Base-by-base conservation (phyloP, 2,113 vertebrate genomes). In the Ailurus styani region DNA sequence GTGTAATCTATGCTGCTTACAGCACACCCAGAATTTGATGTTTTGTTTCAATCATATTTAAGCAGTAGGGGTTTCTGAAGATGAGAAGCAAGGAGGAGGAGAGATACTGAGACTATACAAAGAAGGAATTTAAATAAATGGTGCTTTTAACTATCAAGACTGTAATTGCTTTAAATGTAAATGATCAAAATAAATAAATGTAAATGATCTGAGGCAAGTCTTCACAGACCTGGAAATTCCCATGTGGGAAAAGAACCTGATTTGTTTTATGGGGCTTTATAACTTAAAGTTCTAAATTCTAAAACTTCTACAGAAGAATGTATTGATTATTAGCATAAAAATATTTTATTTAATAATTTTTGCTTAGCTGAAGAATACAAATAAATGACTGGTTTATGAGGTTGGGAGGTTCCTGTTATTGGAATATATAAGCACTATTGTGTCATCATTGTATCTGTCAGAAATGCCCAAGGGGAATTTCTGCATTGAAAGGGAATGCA, bases 221-320 rank as follows among this genome's bases (percentile, higher is more conserved):
- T 93, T 96, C 42, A 73, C 29, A 88, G 27, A 75, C 34, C 78
- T 60, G 55, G 23, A 87, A 93, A 12, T 3, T 40, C 9, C 47
- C 2, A 88, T n/a, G 29, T 50, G 23, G 18, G 18, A 60, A 79
- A 82, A 34, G 15, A 5, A 13, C 25, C 18, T 37, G 11, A 60
- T 31, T 45, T 95, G 21, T n/a, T 92, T 78, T 25, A 42, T 0
- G 57, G 47, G 25, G 13, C 11, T 93, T 66, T 77, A 27, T 3
- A 78, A 78, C 8, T 47, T 93, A 81, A n/a, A 70, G n/a, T 81
- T 90, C 64, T 87, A 52, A 92, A 89, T 87, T 90, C 88, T 72
- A 5, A 12, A 78, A 55, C 17, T 54, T 85, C 25, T 40, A 37
- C 5, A 64, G 23, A 91, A 68, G 50, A 85, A 31, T 3, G 4